These are phyloP conservation scores for Dicranocentrus wangi DNA, from an alignment of 2,888 invertebrate genomes.

Conservation along the genomic window DNA sequence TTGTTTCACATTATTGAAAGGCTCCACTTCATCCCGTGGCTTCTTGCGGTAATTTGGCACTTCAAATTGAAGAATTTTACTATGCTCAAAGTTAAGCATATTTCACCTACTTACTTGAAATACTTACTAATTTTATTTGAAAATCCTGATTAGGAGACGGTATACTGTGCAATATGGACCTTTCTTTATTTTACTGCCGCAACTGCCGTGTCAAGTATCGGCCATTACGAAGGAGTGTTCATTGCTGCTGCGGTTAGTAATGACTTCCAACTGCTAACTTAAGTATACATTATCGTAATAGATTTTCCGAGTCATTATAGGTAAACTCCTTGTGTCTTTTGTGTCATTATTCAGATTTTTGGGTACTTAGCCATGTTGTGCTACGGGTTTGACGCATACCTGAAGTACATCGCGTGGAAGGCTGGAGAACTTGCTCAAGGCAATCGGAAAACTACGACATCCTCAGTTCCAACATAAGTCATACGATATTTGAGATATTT, in stretches of 20 bases:
- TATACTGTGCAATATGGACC: conserved; percentile 84
- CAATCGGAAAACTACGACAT: conserved; percentile 80
- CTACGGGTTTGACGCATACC: conserved; percentile 86
- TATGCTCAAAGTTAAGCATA: no score
- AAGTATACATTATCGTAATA: no score
- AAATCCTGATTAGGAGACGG: conserved; percentile 79
- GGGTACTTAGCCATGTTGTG: conserved; percentile 87
- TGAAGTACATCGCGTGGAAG: conserved; percentile 82
- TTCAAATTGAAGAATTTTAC: no score
- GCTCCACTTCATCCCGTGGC: conserved; percentile 89
- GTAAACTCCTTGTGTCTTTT: not conserved
- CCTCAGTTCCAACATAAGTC: conserved; percentile 42
- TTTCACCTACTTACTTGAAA: no score
- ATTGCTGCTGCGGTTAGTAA: conserved; percentile 84
- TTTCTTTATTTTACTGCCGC: conserved; percentile 85
- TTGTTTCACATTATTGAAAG: conserved; percentile 90
- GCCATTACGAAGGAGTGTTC: conserved; percentile 77
- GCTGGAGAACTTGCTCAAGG: conserved; percentile 85
- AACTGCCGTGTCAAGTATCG: conserved; percentile 79
- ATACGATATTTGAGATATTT: conserved; percentile 22
- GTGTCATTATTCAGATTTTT: conserved; percentile 83
- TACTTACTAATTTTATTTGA: no score
- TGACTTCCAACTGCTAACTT: not conserved
- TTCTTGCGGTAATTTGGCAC: conserved; percentile 85
- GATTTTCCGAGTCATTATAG: no score